Evolutionary conservation across 1,140 invertebrate genomes (phyloP).

Genomic region (Euglossa dilemma): DNA sequence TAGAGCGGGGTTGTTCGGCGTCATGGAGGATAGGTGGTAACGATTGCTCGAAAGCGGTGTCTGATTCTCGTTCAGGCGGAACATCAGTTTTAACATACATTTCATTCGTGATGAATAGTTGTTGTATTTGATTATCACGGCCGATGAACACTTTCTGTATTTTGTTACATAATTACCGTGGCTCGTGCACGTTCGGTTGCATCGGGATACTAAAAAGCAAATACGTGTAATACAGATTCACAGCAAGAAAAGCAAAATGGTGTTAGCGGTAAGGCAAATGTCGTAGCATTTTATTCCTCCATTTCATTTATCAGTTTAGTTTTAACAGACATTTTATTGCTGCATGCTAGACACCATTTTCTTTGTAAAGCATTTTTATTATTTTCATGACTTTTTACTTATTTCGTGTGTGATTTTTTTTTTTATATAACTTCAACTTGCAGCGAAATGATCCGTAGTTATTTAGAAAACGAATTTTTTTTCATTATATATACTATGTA

Average conservation of each 20-base stretch:
- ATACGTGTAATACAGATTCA: constrained; percentile 64
- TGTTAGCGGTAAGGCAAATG: constrained; percentile 70
- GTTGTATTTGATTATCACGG: background rate
- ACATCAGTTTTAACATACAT: background rate
- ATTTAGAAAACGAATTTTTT: background rate
- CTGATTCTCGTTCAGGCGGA: background rate
- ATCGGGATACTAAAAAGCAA: constrained; percentile 33
- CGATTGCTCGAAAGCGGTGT: constrained; percentile 58
- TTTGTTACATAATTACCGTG: constrained; percentile 45
- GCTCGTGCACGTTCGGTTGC: constrained; percentile 27
- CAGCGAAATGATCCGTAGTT: background rate
- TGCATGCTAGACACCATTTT: constrained; percentile 15
- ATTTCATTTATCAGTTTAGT: constrained; percentile 20
- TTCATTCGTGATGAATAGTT: constrained; percentile 14
- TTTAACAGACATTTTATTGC: background rate
- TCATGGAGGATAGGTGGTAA: constrained; percentile 67
- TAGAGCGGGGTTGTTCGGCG: constrained; percentile 62
- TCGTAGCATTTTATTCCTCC: constrained; percentile 53
- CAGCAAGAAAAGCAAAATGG: constrained; percentile 68
- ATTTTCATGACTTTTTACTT: background rate
- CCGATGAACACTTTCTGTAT: constrained; percentile 18
- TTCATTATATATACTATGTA: background rate
- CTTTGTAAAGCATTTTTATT: background rate
- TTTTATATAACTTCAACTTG: background rate
- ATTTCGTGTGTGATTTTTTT: background rate